phyloP scores from a whole-genome alignment of 2,113 vertebrate genomes.

The Gavia stellata region DNA sequence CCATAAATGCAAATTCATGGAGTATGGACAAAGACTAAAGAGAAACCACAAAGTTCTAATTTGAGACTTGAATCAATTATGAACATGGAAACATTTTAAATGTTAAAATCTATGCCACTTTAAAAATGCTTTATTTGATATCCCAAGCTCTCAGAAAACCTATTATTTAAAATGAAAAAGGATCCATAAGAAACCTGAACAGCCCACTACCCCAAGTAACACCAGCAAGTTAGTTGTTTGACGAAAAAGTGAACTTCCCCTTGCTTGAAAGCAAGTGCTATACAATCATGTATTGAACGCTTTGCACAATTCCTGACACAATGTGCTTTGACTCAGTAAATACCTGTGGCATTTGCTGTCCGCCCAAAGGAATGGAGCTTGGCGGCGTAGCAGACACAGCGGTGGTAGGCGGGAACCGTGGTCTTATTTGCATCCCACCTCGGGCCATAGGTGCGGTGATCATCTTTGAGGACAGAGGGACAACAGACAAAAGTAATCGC shows the following conservation, averaged over 20 bases:
- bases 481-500: constrained; percentile 84
- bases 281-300: not conserved
- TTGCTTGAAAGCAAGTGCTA: not conserved
- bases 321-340: constrained; percentile 62
- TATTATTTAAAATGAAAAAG: not conserved
- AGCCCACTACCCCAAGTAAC: not conserved
- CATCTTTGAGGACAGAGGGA: constrained; percentile 87
- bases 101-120: not conserved
- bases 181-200: not conserved
- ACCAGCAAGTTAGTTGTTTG: not conserved
- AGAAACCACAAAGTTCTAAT: not conserved
- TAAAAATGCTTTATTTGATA: not conserved
- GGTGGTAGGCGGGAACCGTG: constrained; percentile 82
- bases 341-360: constrained; percentile 89
- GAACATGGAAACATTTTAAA: not conserved
- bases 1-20: not conserved
- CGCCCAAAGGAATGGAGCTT: constrained; percentile 78
- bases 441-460: constrained; percentile 81
- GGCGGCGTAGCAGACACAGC: constrained; percentile 76
- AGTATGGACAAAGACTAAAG: not conserved
- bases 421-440: constrained; percentile 84
- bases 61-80: not conserved
- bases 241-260: not conserved
- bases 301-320: not conserved
- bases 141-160: not conserved